Evolutionary conservation across 2,797 vertebrate species (phyloP), one percentile per base, ranked within the genome.

Genomic region (Sebastes trivittatus): DNA sequence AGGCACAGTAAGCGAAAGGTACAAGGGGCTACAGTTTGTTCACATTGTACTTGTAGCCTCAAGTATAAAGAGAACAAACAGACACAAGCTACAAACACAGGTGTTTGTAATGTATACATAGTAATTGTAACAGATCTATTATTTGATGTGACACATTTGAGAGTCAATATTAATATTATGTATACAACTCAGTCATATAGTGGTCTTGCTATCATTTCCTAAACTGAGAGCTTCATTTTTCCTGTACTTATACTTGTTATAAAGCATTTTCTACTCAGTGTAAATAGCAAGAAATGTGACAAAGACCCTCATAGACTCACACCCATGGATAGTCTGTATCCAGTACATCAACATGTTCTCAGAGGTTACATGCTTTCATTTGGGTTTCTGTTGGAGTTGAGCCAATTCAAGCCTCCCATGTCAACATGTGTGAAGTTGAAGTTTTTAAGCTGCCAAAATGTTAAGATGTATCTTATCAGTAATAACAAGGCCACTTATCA

Each of bases 361-460:
- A 52, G 42, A 46, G 42, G 42, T 52, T 52, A 52, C 80, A 56
- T 76, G 60, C 25, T 59, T 77, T 56, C 18, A 52, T 56, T 65
- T 49, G 5, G 49, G 72, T 59, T 61, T 67, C 64, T 83, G 13
- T 71, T 80, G 23, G 69, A 71, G 22, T 32, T 55, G 30, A 63
- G 65, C 36, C 49, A 36, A 22, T 55, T 66, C 1, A 58, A 70
- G 30, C 34, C 11, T 46, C 27, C 60, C 27, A n/a, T 75, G 16
- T 16, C 54, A 69, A 36, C 52, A 59, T 46, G n/a, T 34, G 32
- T 81, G 60, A 69, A 75, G 22, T 74, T 38, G 20, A 73, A 14
- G 25, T 77, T 38, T 38, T 38, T 38, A 52, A 78, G 36, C 36
- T 56, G 60, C 78, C 36, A 82, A 67, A 87, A 59, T 49, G 36